Evolutionary conservation across 2,797 vertebrate genomes (phyloP).

Genomic region (Lemur catta): DNA sequence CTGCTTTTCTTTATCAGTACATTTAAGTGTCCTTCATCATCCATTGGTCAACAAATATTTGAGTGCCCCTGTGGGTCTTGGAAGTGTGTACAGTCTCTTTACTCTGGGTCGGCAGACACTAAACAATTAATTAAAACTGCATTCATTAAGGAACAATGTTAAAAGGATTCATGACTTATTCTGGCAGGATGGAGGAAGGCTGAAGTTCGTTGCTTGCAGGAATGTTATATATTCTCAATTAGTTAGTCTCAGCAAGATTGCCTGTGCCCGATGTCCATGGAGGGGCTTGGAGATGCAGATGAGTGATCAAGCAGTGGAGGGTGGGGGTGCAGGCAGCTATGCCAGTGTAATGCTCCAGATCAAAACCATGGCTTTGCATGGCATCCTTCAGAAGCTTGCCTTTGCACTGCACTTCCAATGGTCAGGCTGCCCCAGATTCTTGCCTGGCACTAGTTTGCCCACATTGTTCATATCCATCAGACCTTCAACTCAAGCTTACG

Average conservation of each 20-base stretch:
- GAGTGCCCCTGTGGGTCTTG: neutral
- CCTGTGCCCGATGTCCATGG: neutral
- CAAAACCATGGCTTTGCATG: neutral
- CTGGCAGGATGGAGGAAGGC: neutral
- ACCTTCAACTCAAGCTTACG: neutral
- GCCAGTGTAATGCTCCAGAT: neutral
- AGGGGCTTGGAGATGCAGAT: neutral
- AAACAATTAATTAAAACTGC: constrained; percentile 54
- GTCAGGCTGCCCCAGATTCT: neutral
- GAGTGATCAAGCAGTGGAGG: neutral
- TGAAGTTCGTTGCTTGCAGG: neutral
- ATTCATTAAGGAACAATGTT: constrained; percentile 32
- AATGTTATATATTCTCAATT: neutral
- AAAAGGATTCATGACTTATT: constrained; percentile 4
- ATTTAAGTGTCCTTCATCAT: constrained; percentile 23
- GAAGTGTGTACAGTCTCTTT: neutral
- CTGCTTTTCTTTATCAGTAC: neutral
- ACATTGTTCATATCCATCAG: neutral
- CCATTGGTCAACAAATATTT: constrained; percentile 20
- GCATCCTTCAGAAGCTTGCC: neutral
- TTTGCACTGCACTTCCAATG: neutral
- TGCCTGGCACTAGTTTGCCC: neutral
- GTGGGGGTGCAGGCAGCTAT: neutral
- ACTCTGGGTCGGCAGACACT: neutral
- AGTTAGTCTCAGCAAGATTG: neutral